A percentile compares a stretch with the other conserved stretches of the same genome.
These are phyloP conservation scores for Rhaphigaster nebulosa DNA, from an alignment of 2,888 invertebrate genomes.

Conservation along the genomic window DNA sequence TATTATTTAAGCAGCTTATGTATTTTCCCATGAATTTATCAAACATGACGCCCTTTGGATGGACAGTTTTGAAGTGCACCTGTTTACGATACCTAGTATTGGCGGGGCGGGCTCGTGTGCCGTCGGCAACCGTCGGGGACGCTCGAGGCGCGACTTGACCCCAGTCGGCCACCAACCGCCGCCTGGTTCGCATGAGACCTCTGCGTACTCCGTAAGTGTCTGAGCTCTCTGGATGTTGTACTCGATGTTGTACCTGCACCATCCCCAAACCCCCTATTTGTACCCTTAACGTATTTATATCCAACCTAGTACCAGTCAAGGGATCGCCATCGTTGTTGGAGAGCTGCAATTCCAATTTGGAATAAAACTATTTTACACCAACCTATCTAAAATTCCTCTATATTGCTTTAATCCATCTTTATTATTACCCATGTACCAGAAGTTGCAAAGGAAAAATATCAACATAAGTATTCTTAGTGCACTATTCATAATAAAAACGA, in stretches of 20 bases:
- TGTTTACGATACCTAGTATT: background rate
- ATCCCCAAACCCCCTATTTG: background rate
- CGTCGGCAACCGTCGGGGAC: background rate
- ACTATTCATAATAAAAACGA: background rate
- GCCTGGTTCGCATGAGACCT: constrained; percentile 26
- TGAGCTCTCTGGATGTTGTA: constrained; percentile 39
- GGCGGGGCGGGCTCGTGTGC: background rate
- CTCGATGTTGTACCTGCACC: constrained; percentile 37
- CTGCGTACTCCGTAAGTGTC: constrained; percentile 33
- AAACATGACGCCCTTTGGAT: too few relatives aligned
- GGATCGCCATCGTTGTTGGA: background rate
- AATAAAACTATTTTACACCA: background rate
- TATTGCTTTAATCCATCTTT: background rate
- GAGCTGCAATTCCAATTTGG: background rate
- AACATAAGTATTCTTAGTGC: background rate
- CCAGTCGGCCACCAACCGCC: constrained; percentile 45
- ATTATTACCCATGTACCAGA: background rate
- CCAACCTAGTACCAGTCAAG: background rate
- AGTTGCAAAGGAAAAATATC: background rate
- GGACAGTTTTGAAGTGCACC: background rate
- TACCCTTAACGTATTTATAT: background rate
- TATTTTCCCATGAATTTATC: background rate
- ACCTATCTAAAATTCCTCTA: background rate
- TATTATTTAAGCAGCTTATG: too few relatives aligned
- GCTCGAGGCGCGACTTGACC: constrained; percentile 5